Conservation (phyloP, 1,140 invertebrate species). For the Leptoteleia sp. region DNA sequence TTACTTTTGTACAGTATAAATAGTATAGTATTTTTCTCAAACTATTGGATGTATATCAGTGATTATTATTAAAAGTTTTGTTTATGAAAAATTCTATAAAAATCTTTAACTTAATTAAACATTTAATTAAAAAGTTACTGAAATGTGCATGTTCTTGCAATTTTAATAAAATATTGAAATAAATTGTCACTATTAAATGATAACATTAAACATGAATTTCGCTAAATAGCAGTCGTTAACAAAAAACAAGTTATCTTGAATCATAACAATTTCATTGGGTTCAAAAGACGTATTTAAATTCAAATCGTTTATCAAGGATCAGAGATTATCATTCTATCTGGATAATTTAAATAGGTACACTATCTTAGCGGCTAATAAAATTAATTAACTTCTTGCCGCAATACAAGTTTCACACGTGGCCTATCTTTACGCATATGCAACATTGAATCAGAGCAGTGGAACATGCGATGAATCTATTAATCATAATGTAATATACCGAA, state of each 20-base stretch:
- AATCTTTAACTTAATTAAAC: too few species aligned
- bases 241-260: not conserved
- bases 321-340: slow-evolving; percentile 41
- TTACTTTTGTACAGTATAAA: too few species aligned
- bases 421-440: slow-evolving; percentile 36
- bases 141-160: too few species aligned
- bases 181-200: too few species aligned
- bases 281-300: slow-evolving; percentile 19
- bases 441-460: slow-evolving; percentile 36
- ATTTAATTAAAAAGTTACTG: too few species aligned
- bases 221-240: not conserved
- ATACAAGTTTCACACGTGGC: slow-evolving; percentile 54
- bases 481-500: slow-evolving; percentile 58
- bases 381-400: slow-evolving; percentile 55
- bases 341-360: slow-evolving; percentile 45
- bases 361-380: slow-evolving; percentile 60
- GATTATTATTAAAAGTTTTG: too few species aligned
- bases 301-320: slow-evolving; percentile 36
- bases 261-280: slow-evolving; percentile 9
- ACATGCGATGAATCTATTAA: slow-evolving; percentile 64
- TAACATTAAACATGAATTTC: not conserved
- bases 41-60: too few species aligned
- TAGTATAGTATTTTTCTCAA: too few species aligned
- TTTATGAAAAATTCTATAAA: too few species aligned
- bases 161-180: too few species aligned